Evolutionary conservation across 2,888 invertebrate species (phyloP).

Genomic region (Selenia dentaria): DNA sequence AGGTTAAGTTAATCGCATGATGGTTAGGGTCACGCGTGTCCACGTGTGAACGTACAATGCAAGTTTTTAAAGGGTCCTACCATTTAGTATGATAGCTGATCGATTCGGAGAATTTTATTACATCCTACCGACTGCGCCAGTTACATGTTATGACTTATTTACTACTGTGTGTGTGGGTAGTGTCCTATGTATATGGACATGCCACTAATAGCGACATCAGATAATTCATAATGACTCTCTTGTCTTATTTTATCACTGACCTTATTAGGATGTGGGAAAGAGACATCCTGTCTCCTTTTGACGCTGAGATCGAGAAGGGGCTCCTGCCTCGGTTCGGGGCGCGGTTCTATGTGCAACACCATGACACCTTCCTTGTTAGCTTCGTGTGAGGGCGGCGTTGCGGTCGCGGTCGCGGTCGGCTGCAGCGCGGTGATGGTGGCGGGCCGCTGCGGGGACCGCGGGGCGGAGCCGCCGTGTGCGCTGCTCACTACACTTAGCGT

Average conservation of each 20-base stretch:
- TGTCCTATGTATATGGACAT: too few relatives aligned
- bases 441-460: conserved; percentile 64
- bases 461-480: conserved; percentile 62
- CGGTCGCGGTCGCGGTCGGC: conserved; percentile 63
- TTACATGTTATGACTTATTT: too few relatives aligned
- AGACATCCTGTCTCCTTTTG: conserved; percentile 47
- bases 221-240: too few relatives aligned
- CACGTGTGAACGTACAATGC: too few relatives aligned
- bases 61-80: too few relatives aligned
- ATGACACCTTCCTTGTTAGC: conserved; percentile 86
- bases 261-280: conserved; percentile 55
- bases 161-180: too few relatives aligned
- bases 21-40: too few relatives aligned
- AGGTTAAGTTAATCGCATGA: too few relatives aligned
- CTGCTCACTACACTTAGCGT: conserved; percentile 88
- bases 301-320: conserved; percentile 60
- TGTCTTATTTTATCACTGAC: too few relatives aligned
- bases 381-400: conserved; percentile 60
- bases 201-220: too few relatives aligned
- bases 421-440: conserved; percentile 87
- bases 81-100: too few relatives aligned
- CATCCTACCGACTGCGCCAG: conserved; percentile 1
- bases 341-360: conserved; percentile 82
- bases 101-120: too few relatives aligned
- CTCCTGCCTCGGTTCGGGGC: conserved; percentile 78